phyloP scores from a whole-genome alignment of 2,797 vertebrate genomes.

The Sebastes diaconus region DNA sequence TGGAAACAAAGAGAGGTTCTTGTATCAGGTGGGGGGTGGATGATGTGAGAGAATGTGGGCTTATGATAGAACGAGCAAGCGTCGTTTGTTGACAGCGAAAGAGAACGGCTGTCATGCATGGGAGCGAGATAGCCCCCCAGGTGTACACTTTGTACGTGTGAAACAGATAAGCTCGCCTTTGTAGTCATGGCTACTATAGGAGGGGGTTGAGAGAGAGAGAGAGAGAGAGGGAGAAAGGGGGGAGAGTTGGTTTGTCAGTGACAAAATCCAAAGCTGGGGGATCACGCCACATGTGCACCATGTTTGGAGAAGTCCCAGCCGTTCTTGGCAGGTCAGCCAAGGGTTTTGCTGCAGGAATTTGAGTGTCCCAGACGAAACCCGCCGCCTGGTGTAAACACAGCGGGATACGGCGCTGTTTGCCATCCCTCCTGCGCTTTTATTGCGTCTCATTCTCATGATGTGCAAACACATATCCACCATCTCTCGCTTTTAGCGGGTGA shows the following conservation, averaged over 20 bases:
- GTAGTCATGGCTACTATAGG: slow-evolving; percentile 37
- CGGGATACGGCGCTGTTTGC: slow-evolving; percentile 23
- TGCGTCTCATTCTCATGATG: neutral
- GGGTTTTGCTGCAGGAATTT: slow-evolving; percentile 57
- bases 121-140: slow-evolving; percentile 24
- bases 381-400: slow-evolving; percentile 50
- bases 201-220: neutral
- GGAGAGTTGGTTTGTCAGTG: slow-evolving; percentile 25
- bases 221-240: neutral
- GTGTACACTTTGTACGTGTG: slow-evolving; percentile 38
- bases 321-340: slow-evolving; percentile 66
- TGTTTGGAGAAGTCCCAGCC: slow-evolving; percentile 71
- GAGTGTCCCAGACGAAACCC: slow-evolving; percentile 47
- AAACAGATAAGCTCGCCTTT: slow-evolving; percentile 59
- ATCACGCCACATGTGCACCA: slow-evolving; percentile 43
- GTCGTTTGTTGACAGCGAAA: slow-evolving; percentile 25
- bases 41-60: slow-evolving; percentile 10
- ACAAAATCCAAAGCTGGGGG: slow-evolving; percentile 53
- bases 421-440: slow-evolving; percentile 27
- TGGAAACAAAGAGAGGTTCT: slow-evolving; percentile 1
- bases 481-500: neutral
- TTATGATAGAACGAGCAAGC: slow-evolving; percentile 19
- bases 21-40: slow-evolving; percentile 17
- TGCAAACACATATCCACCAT: slow-evolving; percentile 8
- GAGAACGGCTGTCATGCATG: slow-evolving; percentile 17